phyloP scores from a whole-genome alignment of 2,888 invertebrate species.

The Pilophorus perplexus region DNA sequence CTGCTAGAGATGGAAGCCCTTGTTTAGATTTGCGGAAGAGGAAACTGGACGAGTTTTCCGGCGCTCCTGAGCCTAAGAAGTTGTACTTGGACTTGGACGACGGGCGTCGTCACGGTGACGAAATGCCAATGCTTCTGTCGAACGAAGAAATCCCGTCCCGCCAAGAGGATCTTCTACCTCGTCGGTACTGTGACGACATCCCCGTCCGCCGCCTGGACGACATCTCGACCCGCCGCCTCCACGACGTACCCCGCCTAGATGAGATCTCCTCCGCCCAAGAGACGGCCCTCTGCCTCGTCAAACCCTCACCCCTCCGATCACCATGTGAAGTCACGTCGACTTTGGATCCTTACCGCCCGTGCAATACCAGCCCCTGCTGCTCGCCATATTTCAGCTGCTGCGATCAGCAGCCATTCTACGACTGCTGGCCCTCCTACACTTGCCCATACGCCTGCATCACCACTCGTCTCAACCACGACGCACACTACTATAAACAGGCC shows the following conservation, averaged over 20 bases:
- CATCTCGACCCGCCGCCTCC: too few relatives aligned
- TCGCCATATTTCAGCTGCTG: conserved; percentile 21
- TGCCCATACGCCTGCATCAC: conserved; percentile 44
- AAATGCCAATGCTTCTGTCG: too few relatives aligned
- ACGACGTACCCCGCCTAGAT: too few relatives aligned
- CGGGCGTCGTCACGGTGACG: too few relatives aligned
- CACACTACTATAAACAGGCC: conserved; percentile 45
- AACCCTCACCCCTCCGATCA: conserved; percentile 50
- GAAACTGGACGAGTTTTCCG: conserved; percentile 48
- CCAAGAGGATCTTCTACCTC: too few relatives aligned
- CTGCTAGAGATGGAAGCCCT: conserved; percentile 2
- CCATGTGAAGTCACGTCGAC: conserved; percentile 42
- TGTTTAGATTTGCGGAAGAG: conserved; percentile 50
- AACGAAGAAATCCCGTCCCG: too few relatives aligned
- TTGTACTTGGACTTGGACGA: conserved; percentile 40
- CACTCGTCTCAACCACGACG: conserved; percentile 44
- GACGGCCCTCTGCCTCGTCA: conserved; percentile 54
- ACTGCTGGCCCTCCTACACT: conserved; percentile 40
- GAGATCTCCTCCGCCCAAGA: conserved; percentile 52
- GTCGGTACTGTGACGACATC: too few relatives aligned
- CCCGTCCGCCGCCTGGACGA: too few relatives aligned
- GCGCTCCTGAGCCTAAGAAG: conserved; percentile 23
- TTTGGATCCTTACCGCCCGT: conserved; percentile 36
- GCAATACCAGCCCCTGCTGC: conserved; percentile 34
- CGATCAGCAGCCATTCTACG: conserved; percentile 30